Conservation (phyloP, 2,797 vertebrate genomes). For the Lacerta agilis region DNA sequence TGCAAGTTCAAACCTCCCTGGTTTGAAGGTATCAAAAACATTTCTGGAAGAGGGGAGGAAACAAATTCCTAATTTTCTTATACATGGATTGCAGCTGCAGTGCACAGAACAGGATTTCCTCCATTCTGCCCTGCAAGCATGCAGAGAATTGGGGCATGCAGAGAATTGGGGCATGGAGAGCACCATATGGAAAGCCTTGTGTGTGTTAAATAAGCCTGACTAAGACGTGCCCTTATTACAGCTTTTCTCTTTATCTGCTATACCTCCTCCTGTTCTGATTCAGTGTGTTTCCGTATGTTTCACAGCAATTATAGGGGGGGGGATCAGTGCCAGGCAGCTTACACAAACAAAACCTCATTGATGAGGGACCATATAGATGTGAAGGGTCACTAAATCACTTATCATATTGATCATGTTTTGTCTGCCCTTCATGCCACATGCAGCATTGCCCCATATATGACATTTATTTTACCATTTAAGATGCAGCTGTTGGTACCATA, state of each 20-base stretch:
- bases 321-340: not conserved
- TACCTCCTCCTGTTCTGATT: constrained; percentile 10
- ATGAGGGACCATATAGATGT: not conserved
- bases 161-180: not conserved
- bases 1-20: too few relatives aligned
- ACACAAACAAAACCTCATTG: not conserved
- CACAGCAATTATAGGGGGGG: not conserved
- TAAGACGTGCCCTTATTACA: not conserved
- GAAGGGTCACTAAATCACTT: not conserved
- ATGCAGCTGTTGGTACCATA: not conserved
- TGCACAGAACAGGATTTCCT: not conserved
- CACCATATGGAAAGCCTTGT: not conserved
- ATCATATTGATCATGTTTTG: not conserved
- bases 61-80: not conserved
- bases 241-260: not conserved
- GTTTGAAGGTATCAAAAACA: too few relatives aligned
- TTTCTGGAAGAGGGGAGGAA: too few relatives aligned
- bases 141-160: not conserved
- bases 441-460: not conserved
- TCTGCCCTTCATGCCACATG: not conserved
- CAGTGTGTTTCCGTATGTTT: constrained; percentile 7
- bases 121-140: not conserved
- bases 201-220: not conserved
- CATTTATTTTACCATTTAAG: not conserved
- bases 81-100: not conserved